These are phyloP conservation scores for Macropus fuliginosus DNA, from an alignment of 2,797 vertebrate species.

Conservation along the genomic window DNA sequence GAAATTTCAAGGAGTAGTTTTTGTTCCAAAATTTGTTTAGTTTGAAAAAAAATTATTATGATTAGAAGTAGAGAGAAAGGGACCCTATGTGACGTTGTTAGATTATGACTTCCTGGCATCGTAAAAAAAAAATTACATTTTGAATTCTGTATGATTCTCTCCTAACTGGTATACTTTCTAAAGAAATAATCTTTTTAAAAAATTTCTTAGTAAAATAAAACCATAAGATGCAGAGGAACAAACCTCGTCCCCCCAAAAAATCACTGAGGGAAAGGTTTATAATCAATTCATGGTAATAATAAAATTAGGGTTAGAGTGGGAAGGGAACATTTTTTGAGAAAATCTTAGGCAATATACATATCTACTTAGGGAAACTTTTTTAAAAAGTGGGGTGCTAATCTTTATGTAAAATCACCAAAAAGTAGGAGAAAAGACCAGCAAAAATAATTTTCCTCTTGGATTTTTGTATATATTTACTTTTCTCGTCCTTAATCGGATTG, in stretches of 20 bases:
- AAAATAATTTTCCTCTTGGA: conserved; percentile 45
- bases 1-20: conserved; percentile 54
- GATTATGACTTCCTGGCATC: conserved; percentile 62
- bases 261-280: conserved; percentile 34
- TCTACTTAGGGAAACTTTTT: conserved; percentile 44
- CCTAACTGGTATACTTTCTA: conserved; percentile 40
- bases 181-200: conserved; percentile 62
- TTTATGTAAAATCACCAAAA: conserved; percentile 17
- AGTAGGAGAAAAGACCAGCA: conserved; percentile 40
- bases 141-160: conserved; percentile 63
- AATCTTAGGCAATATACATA: conserved; percentile 51
- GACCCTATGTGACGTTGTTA: conserved; percentile 44
- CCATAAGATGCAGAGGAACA: conserved; percentile 7
- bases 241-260: not conserved
- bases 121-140: conserved; percentile 49
- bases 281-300: conserved; percentile 54
- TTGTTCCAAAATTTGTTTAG: conserved; percentile 35
- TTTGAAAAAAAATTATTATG: not conserved
- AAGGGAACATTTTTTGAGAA: conserved; percentile 1
- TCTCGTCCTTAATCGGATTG: not conserved
- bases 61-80: conserved; percentile 26
- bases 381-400: not conserved
- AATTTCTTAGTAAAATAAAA: conserved; percentile 50
- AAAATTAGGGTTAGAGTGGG: conserved; percentile 33
- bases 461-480: not conserved